Evolutionary conservation across 1,140 invertebrate genomes (phyloP), one percentile per base, ranked within the genome.

Genomic region (Leptinotarsa defecta): DNA sequence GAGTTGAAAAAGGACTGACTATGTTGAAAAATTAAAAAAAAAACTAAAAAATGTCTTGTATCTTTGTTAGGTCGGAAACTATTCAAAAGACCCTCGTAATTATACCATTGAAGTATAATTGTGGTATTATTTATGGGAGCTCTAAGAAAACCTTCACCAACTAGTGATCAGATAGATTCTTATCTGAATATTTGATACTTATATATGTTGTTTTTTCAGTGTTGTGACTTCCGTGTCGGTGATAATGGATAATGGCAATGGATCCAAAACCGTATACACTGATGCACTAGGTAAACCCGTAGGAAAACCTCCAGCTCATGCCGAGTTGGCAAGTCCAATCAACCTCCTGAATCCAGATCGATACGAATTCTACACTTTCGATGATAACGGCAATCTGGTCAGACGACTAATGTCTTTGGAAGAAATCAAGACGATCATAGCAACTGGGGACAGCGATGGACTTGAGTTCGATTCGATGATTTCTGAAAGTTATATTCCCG

Each of bases 321-420:
- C 80, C 13, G 88, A 89, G 70, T 88, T 91, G 3, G 92, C 92
- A n/a, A 94, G 93, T 71, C 93, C 94, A 3, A 91, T 91, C 0
- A 90, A 91, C 79, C 86, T 95, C 3, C 84, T 94, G 3, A 91
- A 91, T 76, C 94, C 93, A 3, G 94, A 95, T 81, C 87, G 90
- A 85, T 95, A 94, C 85, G 93, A 94, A 84, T 95, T 94, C 83
- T 95, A 94, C 81, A 94, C 94, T 1, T 94, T 94, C 80, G 91
- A 94, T 81, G 92, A 94, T 79, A 91, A 91, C 63, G 94, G 94
- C 24, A 92, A 95, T 81, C 87, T 95, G 24, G 90, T 95, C 1
- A 94, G 93, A 81, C 88, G 92, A 77, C 87, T 94, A 48, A 95
- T 95, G 94, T 94, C 93, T 43, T 86, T 94, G 79, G 89, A 93